Conservation (phyloP, 2,113 vertebrate genomes). For the Pseudorasbora parva region DNA sequence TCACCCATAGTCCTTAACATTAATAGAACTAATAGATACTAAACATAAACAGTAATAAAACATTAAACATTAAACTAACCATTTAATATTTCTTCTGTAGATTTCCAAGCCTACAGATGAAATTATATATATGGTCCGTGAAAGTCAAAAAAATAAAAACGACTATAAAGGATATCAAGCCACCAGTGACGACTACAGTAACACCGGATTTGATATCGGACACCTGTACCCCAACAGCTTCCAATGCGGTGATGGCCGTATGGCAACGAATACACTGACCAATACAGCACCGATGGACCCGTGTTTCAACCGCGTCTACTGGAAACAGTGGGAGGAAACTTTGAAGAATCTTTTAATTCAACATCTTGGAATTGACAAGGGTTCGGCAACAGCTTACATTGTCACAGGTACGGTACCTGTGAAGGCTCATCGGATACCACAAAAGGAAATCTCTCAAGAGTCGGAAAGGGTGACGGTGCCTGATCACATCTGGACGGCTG, state of each 20-base stretch:
- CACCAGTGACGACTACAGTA: constrained; percentile 29
- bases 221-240: constrained; percentile 32
- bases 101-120: background rate
- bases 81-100: background rate
- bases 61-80: too few species aligned
- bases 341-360: background rate
- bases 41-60: too few species aligned
- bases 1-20: too few species aligned
- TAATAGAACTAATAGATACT: too few species aligned
- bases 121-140: background rate
- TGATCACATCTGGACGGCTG: too few species aligned
- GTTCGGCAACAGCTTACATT: constrained; percentile 23
- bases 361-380: too few species aligned
- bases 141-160: background rate
- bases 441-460: background rate
- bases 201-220: background rate
- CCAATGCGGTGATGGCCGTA: constrained; percentile 9
- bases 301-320: constrained; percentile 25
- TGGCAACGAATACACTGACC: constrained; percentile 41
- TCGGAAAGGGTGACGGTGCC: constrained; percentile 35
- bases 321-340: background rate
- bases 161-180: constrained; percentile 14
- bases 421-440: background rate
- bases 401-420: background rate
- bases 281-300: constrained; percentile 28